phyloP scores from a whole-genome alignment of 2,888 invertebrate species.

The Eupithecia subfuscata region DNA sequence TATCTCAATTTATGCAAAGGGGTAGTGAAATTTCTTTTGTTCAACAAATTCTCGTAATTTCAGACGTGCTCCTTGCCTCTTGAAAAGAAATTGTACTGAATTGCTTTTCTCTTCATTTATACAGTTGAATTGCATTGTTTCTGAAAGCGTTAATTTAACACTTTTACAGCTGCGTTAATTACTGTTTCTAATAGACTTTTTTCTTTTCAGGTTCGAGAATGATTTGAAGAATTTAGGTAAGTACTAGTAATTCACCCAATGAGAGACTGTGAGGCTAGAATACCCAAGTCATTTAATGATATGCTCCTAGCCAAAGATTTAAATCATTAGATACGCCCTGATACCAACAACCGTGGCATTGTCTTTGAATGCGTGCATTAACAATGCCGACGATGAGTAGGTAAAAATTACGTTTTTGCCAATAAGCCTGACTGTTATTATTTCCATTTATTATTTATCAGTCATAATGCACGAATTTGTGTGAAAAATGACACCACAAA shows the following conservation, averaged over 20 bases:
- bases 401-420: too few species aligned
- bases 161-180: background rate
- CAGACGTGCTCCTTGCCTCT: constrained; percentile 1
- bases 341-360: too few species aligned
- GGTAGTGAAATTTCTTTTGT: constrained; percentile 10
- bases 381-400: too few species aligned
- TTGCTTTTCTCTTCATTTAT: background rate
- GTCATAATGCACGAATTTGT: too few species aligned
- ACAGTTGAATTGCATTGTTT: background rate
- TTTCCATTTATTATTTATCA: too few species aligned
- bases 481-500: too few species aligned
- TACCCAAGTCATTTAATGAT: too few species aligned
- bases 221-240: constrained; percentile 33
- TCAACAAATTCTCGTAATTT: constrained; percentile 11
- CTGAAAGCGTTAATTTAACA: background rate
- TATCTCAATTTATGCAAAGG: constrained; percentile 9
- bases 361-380: too few species aligned
- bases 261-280: too few species aligned
- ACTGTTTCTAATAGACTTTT: background rate
- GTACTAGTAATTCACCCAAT: background rate
- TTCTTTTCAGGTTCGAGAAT: constrained; percentile 34
- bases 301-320: too few species aligned
- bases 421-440: too few species aligned
- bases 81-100: background rate
- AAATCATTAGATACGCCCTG: too few species aligned